Evolutionary conservation across 1,140 invertebrate species (phyloP).

Genomic region (Maconellicoccus hirsutus): DNA sequence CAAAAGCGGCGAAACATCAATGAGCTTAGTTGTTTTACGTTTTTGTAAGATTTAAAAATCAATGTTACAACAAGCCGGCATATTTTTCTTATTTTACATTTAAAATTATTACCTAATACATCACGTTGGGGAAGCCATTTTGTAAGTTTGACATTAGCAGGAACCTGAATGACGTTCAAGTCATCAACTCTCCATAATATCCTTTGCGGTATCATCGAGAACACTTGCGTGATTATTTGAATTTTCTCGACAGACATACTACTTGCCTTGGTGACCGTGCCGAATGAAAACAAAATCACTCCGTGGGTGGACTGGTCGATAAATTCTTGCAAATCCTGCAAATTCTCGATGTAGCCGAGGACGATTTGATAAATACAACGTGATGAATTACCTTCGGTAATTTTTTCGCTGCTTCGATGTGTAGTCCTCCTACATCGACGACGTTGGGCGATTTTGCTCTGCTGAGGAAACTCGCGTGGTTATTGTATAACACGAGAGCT

Average conservation of each 20-base stretch:
- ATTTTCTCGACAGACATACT: conserved; percentile 12
- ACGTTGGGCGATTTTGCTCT: conserved; percentile 38
- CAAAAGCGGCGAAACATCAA: too few species aligned
- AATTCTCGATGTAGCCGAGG: too few species aligned
- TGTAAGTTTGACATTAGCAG: conserved; percentile 42
- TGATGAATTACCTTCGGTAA: too few species aligned
- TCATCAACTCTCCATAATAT: conserved; percentile 57
- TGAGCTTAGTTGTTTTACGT: too few species aligned
- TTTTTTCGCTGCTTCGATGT: too few species aligned
- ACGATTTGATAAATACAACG: too few species aligned
- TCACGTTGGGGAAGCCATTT: conserved; percentile 51
- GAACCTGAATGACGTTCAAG: conserved; percentile 30
- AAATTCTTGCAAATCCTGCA: conserved; percentile 44
- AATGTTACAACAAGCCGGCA: too few species aligned
- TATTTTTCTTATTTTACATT: too few species aligned
- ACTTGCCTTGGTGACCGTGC: conserved; percentile 35
- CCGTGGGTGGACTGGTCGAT: conserved; percentile 44
- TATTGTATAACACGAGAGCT: conserved; percentile 42
- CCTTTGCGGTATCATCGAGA: conserved; percentile 40
- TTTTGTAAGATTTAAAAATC: too few species aligned
- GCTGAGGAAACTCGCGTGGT: conserved; percentile 40
- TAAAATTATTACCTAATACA: conserved; percentile 39
- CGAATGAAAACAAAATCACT: conserved; percentile 53
- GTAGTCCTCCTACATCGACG: too few species aligned
- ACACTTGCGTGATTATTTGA: conserved; percentile 14